Conservation (phyloP, 2,113 vertebrate species). For the Siniperca knerii region DNA sequence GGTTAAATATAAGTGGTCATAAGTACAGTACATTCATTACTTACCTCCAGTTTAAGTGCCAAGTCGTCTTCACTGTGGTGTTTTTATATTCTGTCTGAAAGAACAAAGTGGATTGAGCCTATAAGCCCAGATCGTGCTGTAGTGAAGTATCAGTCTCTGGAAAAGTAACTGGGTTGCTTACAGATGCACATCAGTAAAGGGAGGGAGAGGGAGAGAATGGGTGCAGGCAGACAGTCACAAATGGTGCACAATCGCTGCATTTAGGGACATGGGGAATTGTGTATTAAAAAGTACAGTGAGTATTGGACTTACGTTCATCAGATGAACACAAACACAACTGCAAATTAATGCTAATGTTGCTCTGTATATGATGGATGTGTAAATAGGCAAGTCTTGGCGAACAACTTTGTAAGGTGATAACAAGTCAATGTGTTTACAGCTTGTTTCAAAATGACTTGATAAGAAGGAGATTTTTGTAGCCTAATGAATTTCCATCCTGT, state of each 20-base stretch:
- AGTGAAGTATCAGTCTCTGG: not conserved
- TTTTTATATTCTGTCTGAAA: not conserved
- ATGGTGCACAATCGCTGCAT: conserved; percentile 12
- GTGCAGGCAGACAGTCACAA: conserved; percentile 14
- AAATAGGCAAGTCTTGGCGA: too few relatives aligned
- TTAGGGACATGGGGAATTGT: conserved; percentile 34
- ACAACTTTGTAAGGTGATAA: too few relatives aligned
- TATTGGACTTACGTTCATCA: too few relatives aligned
- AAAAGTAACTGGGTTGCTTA: not conserved
- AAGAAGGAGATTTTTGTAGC: not conserved
- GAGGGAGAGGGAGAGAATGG: not conserved
- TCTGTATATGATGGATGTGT: too few relatives aligned
- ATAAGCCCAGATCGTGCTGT: not conserved
- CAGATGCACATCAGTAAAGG: conserved; percentile 12
- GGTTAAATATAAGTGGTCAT: not conserved
- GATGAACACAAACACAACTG: too few relatives aligned
- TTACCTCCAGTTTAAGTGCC: not conserved
- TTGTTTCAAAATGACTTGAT: not conserved
- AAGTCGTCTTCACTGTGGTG: not conserved
- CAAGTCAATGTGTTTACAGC: not conserved
- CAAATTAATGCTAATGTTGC: too few relatives aligned
- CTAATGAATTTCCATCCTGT: not conserved
- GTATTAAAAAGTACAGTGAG: not conserved
- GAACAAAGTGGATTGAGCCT: not conserved
- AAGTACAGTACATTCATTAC: too few relatives aligned